Base-by-base conservation (phyloP, 1,140 invertebrate genomes). In the Diachasma alloeum region DNA sequence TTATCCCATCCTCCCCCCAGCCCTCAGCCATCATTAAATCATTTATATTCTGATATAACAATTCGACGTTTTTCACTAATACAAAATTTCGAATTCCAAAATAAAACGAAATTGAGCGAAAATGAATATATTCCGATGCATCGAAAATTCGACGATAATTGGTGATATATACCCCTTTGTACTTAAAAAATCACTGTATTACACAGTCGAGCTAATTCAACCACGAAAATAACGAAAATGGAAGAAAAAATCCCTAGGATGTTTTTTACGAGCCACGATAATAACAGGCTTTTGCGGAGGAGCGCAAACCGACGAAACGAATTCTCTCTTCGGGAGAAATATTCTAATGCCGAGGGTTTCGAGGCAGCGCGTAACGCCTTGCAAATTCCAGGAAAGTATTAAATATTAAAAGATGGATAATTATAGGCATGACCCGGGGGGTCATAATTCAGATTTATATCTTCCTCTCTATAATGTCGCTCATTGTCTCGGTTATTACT, bases 401-500 rank as follows among this genome's bases (percentile, higher is more conserved):
- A 24, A 48, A 48, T 53, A 53, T 53, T 53, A 48, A 48, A 31
- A 72, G 44, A 36, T 46, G 70, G 22, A 72, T 70, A 74, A 74
- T 74, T 59, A 63, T 67, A 39, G 31, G 63, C 73, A 39, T 44
- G 73, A 63, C 36, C 46, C 53, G 31, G 44, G 71, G 15, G 44
- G 37, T 72, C 48, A 36, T 53, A 36, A 42, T 53, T 19, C 17
- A 53, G n/a, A 53, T 53, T 53, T 53, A 53, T 53, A 53, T 53
- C 48, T 53, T 53, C 48, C 48, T 53, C 48, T 53, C 48, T 53
- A 53, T 53, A 53, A 53, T 53, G 48, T 53, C 48, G 48, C 48
- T 53, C 48, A 53, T 53, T 53, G 48, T 53, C 48, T 53, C 48
- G 48, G 48, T 53, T 53, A 53, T 83, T 83, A 79, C 82, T 79